phyloP scores from a whole-genome alignment of 2,113 vertebrate genomes.

The Corythaeola cristata region DNA sequence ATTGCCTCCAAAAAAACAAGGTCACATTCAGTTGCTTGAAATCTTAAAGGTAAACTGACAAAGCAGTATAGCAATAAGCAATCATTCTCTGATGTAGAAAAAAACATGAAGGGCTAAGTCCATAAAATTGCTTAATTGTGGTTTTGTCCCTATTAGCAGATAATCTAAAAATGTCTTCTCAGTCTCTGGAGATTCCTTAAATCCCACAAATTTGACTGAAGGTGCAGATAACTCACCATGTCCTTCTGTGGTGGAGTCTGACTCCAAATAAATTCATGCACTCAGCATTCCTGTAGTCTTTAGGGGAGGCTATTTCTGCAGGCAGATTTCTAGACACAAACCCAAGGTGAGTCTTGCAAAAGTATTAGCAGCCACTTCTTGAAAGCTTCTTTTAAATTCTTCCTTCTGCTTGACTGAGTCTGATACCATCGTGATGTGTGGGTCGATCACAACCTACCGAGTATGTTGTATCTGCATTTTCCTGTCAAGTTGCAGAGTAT shows the following conservation, averaged over 20 bases:
- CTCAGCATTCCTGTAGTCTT: neutral
- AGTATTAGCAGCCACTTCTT: neutral
- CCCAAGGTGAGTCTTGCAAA: neutral
- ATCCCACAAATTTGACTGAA: neutral
- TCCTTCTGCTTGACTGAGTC: neutral
- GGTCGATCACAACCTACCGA: neutral
- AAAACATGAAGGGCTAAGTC: neutral
- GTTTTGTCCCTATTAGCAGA: neutral
- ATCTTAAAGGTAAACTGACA: neutral
- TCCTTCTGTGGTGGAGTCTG: neutral
- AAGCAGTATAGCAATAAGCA: neutral
- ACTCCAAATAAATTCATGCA: neutral
- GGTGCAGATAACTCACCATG: neutral
- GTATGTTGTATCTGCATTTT: neutral
- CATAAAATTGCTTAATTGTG: neutral
- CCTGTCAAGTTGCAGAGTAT: neutral
- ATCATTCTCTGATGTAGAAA: neutral
- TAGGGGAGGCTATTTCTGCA: neutral
- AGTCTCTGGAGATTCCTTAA: neutral
- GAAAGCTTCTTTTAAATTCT: neutral
- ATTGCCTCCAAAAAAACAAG: neutral
- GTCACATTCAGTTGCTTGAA: neutral
- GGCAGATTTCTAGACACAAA: neutral
- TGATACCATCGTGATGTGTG: neutral
- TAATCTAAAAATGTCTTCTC: neutral